These are phyloP conservation scores for Lipotes vexillifer DNA, from an alignment of 2,113 vertebrate genomes.

Conservation along the genomic window DNA sequence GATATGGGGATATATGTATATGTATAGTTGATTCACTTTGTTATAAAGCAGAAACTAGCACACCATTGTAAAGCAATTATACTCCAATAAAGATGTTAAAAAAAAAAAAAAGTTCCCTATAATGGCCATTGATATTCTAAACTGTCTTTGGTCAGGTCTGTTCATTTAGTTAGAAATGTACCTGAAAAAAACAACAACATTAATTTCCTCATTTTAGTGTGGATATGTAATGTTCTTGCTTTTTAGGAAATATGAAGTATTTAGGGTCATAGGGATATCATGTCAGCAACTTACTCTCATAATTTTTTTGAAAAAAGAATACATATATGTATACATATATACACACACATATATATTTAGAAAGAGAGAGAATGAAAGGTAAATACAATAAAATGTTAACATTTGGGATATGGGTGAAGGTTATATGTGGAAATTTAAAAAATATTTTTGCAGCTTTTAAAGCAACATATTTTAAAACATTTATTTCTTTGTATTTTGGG, in stretches of 20 bases:
- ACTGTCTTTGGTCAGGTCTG: too few relatives aligned
- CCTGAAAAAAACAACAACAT: not conserved
- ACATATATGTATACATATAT: too few relatives aligned
- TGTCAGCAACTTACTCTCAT: not conserved
- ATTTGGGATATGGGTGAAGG: not conserved
- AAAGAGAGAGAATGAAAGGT: not conserved
- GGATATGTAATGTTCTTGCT: not conserved
- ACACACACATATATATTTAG: not conserved
- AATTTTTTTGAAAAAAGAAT: not conserved
- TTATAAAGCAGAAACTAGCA: too few relatives aligned
- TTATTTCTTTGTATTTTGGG: not conserved
- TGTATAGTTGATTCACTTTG: too few relatives aligned
- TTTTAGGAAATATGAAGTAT: not conserved
- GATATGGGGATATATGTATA: too few relatives aligned
- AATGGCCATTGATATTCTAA: too few relatives aligned
- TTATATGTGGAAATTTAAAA: not conserved
- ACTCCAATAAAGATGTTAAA: too few relatives aligned
- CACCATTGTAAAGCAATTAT: too few relatives aligned
- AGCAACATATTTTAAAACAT: not conserved
- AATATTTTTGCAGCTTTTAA: not conserved
- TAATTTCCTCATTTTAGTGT: not conserved
- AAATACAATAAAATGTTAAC: slow-evolving; percentile 2
- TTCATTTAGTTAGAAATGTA: too few relatives aligned
- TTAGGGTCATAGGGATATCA: not conserved
- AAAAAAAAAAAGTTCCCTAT: too few relatives aligned